Conservation (phyloP, 2,888 invertebrate genomes). For the Pegoplata infirma region DNA sequence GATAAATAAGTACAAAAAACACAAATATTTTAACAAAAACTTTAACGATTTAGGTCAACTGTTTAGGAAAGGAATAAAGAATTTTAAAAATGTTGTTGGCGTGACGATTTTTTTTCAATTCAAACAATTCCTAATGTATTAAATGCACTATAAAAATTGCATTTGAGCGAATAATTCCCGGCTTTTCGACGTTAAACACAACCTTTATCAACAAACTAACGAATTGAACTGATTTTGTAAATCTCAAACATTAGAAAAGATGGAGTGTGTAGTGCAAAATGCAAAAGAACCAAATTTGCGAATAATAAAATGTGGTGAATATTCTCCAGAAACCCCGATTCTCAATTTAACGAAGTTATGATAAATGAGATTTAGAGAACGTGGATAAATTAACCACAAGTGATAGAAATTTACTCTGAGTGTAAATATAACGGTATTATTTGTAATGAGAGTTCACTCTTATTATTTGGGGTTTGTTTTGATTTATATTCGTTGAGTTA, state of each 20-base stretch:
- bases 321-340: neutral
- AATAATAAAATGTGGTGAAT: constrained; percentile 38
- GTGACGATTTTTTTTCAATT: neutral
- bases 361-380: neutral
- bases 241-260: constrained; percentile 33
- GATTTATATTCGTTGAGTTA: neutral
- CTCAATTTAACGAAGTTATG: constrained; percentile 50
- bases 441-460: constrained; percentile 2
- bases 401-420: neutral
- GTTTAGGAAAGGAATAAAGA: constrained; percentile 26
- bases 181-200: constrained; percentile 21
- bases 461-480: constrained; percentile 7
- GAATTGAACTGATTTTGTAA: constrained; percentile 54
- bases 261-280: constrained; percentile 34
- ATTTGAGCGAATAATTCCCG: constrained; percentile 13
- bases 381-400: constrained; percentile 6
- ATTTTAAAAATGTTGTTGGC: constrained; percentile 17
- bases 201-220: constrained; percentile 44
- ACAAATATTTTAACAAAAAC: constrained; percentile 2
- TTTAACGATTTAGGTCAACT: constrained; percentile 47
- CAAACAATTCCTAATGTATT: constrained; percentile 3
- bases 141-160: constrained; percentile 26
- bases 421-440: neutral
- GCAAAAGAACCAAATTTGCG: neutral
- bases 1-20: neutral